A percentile compares a stretch with the other conserved stretches of the same genome.
Evolutionary conservation across 2,888 invertebrate species (phyloP).

Genomic region (Cryptocephalus primarius): DNA sequence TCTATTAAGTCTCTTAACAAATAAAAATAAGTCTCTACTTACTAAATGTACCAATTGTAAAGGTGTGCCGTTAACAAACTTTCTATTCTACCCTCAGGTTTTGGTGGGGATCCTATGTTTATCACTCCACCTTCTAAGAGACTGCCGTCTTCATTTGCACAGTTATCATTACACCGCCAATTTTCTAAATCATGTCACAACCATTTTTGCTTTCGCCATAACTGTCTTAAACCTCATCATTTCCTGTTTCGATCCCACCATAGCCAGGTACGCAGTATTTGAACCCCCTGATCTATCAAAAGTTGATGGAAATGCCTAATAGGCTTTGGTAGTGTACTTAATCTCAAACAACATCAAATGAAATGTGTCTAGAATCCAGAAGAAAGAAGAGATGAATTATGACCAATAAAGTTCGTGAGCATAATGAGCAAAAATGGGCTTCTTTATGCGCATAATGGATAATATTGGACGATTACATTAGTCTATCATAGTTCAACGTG

Average conservation of each 20-base stretch:
- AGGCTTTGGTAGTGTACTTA: no score
- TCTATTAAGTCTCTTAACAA: no score
- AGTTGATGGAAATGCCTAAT: conserved; percentile 1
- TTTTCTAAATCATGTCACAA: conserved; percentile 59
- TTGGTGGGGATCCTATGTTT: conserved; percentile 63
- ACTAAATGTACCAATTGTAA: no score
- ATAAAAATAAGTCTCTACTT: no score
- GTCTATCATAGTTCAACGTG: no score
- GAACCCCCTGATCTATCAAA: conserved; percentile 19
- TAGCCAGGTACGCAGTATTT: conserved; percentile 42
- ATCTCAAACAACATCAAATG: no score
- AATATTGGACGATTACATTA: no score
- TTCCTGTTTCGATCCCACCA: conserved; percentile 66
- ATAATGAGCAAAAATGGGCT: no score
- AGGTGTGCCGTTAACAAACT: neutral
- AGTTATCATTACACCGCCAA: conserved; percentile 59
- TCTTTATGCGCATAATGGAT: no score
- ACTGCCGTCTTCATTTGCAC: conserved; percentile 63
- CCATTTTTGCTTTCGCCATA: conserved; percentile 59
- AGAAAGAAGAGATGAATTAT: no score
- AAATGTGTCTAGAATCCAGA: no score
- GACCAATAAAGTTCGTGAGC: no score
- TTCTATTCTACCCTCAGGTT: conserved; percentile 42
- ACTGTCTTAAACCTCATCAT: conserved; percentile 67
- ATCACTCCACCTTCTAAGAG: conserved; percentile 61